Evolutionary conservation across 2,888 invertebrate species (phyloP), one percentile per base, ranked within the genome.

Genomic region (Tridacna crocea): DNA sequence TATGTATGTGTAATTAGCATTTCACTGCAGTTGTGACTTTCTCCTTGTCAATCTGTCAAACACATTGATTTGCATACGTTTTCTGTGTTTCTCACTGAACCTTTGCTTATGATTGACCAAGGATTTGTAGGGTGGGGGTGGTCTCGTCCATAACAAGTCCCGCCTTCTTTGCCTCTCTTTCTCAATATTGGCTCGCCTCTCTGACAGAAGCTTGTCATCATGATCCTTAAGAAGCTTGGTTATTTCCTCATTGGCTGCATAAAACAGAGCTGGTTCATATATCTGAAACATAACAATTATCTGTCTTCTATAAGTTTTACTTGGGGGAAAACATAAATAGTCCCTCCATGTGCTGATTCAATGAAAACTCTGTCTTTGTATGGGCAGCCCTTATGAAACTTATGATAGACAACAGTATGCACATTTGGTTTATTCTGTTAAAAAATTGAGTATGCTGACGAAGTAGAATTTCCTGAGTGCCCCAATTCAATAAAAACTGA

Each of bases 11-110:
- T n/a, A n/a, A 36, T 36, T 36, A 36, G 36, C 36, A 36, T 36
- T 36, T 36, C 36, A 36, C 36, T 36, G 36, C 36, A 36, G 36
- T 66, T 78, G 51, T 26, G 77, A 72, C 70, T 82, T 80, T 22
- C 76, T 83, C 19, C 82, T 73, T 13, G 87, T 78, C 73, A 91
- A 78, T 70, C 91, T 83, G 77, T 91, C 90, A 84, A 90, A 90
- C 26, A 91, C 91, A 85, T 87, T 91, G 73, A 84, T 66, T 74
- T 87, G 76, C 90, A 90, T 90, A 15, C 85, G 79, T 47, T 77
- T 65, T 79, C 88, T 86, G 74, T 89, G 87, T 19, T 86, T 77
- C 15, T 89, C 82, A 15, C 89, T 89, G 65, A 84, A 91, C 26
- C 85, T 88, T 51, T 90, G 63, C 15, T 77, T 72, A 47, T 84